Evolutionary conservation across 35 echinoderm and acorn worm genomes (phyloP), one percentile per base, ranked within the genome.

Genomic region (Apostichopus japonicus): DNA sequence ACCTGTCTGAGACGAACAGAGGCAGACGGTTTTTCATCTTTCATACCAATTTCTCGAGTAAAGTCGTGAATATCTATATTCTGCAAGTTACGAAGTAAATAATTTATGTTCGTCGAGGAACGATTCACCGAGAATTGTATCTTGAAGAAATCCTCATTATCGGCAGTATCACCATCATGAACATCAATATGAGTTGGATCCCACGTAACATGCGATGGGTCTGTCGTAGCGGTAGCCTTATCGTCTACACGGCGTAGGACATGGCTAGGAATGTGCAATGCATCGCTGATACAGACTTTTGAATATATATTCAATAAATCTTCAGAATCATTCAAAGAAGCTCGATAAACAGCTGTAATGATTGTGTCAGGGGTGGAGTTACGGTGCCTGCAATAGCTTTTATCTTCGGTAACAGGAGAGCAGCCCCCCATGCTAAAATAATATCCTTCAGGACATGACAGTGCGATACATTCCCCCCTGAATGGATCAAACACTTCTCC

Each of bases 401-500:
- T 24, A 23, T 58, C 58, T 59, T 11, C 54, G 22, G 16, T 24
- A 4, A 23, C 21, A 6, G 83, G 83, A 8, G 33, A 54, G 83
- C 83, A 86, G 9, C 57, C 25, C 4, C 83, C 83, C 44, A 54
- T 56, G 14, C 5, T 65, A 17, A 86, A 86, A 27, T 57, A 54
- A 54, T 86, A 86, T 19, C 83, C 83, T 59, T 65, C 54, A 8
- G 83, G 17, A 23, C 83, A 86, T 55, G 83, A 55, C 22, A 86
- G 21, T 7, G 58, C 57, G 55, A 86, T 24, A 54, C 83, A 86
- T 5, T 22, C 15, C 5, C 58, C 52, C 17, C 54, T 53, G 54
- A 86, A 86, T 9, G 83, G 83, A 65, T 86, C 83, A n/a, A 59
- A 58, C 9, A 86, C 58, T 54, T 86, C 52, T 86, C 83, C 83